Percentiles rank a stretch among this genome's conserved stretches.
These are phyloP conservation scores for Mythimna lalbum DNA, from an alignment of 2,888 invertebrate species.

Conservation along the genomic window DNA sequence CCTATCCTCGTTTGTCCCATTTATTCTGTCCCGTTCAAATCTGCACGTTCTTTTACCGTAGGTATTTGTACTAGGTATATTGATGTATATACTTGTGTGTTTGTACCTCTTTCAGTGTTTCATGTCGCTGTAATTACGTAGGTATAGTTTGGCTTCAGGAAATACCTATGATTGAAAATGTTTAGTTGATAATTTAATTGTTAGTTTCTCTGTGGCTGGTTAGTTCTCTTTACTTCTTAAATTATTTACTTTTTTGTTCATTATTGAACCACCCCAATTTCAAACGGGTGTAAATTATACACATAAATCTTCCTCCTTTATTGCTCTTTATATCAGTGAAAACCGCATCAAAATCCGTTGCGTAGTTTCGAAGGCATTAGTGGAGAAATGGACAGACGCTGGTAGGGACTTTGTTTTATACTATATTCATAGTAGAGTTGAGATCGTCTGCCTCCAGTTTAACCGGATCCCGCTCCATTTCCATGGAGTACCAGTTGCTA, in stretches of 20 bases:
- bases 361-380: too few relatives aligned
- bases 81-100: conserved; percentile 30
- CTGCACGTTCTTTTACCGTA: conserved; percentile 56
- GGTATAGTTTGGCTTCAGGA: not conserved
- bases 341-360: too few relatives aligned
- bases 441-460: not conserved
- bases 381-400: too few relatives aligned
- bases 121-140: conserved; percentile 44
- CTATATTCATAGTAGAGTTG: too few relatives aligned
- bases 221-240: not conserved
- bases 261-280: too few relatives aligned
- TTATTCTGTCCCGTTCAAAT: conserved; percentile 70
- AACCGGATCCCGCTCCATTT: not conserved
- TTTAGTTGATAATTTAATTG: conserved; percentile 26
- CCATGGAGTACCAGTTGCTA: not conserved
- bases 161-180: conserved; percentile 25
- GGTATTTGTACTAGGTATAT: conserved; percentile 23
- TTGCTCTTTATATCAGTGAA: too few relatives aligned
- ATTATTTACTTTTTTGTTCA: too few relatives aligned
- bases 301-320: too few relatives aligned
- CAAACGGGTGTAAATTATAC: too few relatives aligned
- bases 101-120: conserved; percentile 35
- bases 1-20: conserved; percentile 79
- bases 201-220: conserved; percentile 7
- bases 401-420: too few relatives aligned